Percentiles rank a stretch among this genome's conserved stretches.
Conservation (phyloP, 2,113 vertebrate genomes). For the Caranx ignobilis region DNA sequence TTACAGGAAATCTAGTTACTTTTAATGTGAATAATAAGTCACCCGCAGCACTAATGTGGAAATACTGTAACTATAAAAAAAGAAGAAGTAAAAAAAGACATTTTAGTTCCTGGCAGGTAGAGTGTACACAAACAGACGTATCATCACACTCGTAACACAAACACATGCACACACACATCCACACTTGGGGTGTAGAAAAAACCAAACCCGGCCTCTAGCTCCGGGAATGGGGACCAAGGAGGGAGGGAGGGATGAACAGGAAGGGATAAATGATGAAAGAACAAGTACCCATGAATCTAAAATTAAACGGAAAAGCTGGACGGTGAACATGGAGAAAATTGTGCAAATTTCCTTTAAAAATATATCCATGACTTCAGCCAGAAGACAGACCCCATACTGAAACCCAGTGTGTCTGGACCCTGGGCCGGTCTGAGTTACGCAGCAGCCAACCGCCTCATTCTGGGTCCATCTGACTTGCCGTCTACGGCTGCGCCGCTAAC, state of each 20-base stretch:
- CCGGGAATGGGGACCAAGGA: neutral
- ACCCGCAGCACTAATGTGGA: constrained; percentile 67
- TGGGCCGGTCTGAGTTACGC: constrained; percentile 4
- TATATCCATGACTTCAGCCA: constrained; percentile 26
- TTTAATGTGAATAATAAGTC: constrained; percentile 75
- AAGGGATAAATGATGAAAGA: constrained; percentile 51
- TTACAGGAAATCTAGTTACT: constrained; percentile 71
- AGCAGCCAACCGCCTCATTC: constrained; percentile 26
- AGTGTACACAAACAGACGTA: constrained; percentile 44
- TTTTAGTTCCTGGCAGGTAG: constrained; percentile 51
- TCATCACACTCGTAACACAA: constrained; percentile 10
- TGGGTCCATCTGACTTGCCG: constrained; percentile 19
- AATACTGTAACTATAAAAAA: constrained; percentile 65
- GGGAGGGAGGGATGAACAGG: constrained; percentile 29
- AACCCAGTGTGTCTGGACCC: constrained; percentile 50
- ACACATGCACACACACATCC: neutral
- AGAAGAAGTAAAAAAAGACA: constrained; percentile 17
- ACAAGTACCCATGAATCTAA: constrained; percentile 17
- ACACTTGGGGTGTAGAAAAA: constrained; percentile 19
- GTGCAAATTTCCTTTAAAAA: constrained; percentile 45
- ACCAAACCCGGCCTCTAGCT: constrained; percentile 29
- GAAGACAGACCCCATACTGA: constrained; percentile 44
- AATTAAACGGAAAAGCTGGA: constrained; percentile 43
- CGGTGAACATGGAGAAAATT: constrained; percentile 36
- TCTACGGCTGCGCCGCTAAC: constrained; percentile 36